A percentile compares a stretch with the other conserved stretches of the same genome.
Evolutionary conservation across 2,797 vertebrate species (phyloP).

Genomic region (Enteromius paludinosus): DNA sequence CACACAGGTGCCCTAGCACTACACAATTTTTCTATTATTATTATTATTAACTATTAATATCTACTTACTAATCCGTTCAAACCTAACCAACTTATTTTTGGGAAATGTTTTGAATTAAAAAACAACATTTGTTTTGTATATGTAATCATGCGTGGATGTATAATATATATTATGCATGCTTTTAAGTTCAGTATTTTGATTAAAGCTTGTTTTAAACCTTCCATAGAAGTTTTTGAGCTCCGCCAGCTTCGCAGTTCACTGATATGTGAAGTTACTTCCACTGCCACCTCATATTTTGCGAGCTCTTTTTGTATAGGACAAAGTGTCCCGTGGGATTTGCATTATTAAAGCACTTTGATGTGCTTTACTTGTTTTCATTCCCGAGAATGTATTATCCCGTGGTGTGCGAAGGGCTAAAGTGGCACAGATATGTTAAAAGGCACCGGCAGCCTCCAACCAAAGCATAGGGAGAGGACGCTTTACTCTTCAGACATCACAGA

Average conservation of each 20-base stretch:
- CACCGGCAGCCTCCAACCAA: conserved; percentile 66
- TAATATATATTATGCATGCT: neutral
- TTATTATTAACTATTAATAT: neutral
- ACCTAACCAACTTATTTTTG: neutral
- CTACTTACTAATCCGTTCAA: neutral
- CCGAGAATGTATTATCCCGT: conserved; percentile 75
- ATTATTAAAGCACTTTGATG: conserved; percentile 80
- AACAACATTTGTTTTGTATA: neutral
- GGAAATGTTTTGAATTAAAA: neutral
- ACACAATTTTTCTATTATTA: neutral
- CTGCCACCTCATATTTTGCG: conserved; percentile 40
- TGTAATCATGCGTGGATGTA: neutral
- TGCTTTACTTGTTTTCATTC: conserved; percentile 79
- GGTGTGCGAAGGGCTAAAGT: conserved; percentile 67
- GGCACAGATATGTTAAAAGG: conserved; percentile 71
- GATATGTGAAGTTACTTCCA: conserved; percentile 13
- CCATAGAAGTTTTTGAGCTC: conserved; percentile 7
- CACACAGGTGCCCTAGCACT: neutral
- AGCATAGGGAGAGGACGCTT: conserved; percentile 71
- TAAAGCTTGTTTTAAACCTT: conserved; percentile 8
- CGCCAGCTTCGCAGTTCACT: neutral
- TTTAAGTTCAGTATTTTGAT: conserved; percentile 2
- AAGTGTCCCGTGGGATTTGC: conserved; percentile 73
- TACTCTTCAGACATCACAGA: conserved; percentile 69
- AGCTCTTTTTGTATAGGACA: conserved; percentile 61